These are phyloP conservation scores for Scopus umbretta DNA, from an alignment of 2,113 vertebrate genomes.

Conservation along the genomic window DNA sequence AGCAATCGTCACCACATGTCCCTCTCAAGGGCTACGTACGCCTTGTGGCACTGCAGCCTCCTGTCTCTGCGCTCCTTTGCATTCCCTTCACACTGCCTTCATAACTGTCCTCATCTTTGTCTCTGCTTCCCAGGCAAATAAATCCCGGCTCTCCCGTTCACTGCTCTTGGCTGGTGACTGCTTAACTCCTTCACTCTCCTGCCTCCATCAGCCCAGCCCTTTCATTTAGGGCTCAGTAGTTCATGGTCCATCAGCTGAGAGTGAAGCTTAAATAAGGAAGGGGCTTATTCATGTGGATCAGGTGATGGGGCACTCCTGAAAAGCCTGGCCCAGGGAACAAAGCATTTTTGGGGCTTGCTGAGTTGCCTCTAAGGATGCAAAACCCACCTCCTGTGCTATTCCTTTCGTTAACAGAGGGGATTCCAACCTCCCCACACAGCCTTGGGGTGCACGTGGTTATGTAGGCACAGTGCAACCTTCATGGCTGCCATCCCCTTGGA, in stretches of 20 bases:
- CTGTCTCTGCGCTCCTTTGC: neutral
- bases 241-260: conserved; percentile 21
- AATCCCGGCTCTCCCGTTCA: neutral
- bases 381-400: neutral
- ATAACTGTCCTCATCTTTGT: neutral
- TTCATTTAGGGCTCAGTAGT: neutral
- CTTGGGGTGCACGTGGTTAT: neutral
- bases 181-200: neutral
- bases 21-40: neutral
- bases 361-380: neutral
- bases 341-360: neutral
- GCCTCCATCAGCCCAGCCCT: neutral
- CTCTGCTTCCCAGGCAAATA: neutral
- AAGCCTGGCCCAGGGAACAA: neutral
- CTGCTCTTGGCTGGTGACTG: neutral
- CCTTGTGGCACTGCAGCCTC: neutral
- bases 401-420: neutral
- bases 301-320: neutral
- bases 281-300: conserved; percentile 1
- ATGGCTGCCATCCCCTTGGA: neutral
- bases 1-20: rapidly evolving
- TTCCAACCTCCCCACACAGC: neutral
- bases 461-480: neutral
- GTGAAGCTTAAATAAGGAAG: neutral
- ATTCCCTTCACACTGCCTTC: neutral